phyloP scores from a whole-genome alignment of 2,113 vertebrate genomes.

The Genyomyrus donnyi region DNA sequence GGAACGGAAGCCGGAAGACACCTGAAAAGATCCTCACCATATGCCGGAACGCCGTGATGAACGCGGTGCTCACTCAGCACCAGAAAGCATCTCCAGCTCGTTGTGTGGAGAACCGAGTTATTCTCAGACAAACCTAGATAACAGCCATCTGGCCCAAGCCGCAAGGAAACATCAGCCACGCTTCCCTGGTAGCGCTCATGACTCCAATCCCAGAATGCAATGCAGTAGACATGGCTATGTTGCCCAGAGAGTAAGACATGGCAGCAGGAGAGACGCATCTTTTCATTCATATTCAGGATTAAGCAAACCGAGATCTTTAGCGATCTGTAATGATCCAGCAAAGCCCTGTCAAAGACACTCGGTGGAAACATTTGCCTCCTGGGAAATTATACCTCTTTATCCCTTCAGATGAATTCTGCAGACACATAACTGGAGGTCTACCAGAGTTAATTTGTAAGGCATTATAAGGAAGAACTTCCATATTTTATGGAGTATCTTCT shows the following conservation, averaged over 20 bases:
- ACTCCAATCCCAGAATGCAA: slow-evolving; percentile 10
- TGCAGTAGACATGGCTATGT: background rate
- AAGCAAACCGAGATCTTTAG: background rate
- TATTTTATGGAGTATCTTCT: background rate
- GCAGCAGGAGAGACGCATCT: background rate
- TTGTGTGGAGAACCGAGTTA: slow-evolving; percentile 26
- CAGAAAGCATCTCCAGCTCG: slow-evolving; percentile 27
- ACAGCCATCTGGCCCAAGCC: slow-evolving; percentile 45
- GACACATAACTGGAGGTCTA: background rate
- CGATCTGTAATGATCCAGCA: background rate
- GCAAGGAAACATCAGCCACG: slow-evolving; percentile 28
- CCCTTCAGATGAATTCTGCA: background rate
- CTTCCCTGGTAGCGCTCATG: background rate
- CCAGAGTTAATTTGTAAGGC: background rate
- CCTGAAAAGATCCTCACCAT: background rate
- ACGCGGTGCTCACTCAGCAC: slow-evolving; percentile 36
- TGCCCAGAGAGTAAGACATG: background rate
- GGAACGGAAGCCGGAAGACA: background rate
- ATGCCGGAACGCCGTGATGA: slow-evolving; percentile 25
- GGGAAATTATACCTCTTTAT: background rate
- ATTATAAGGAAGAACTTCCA: background rate
- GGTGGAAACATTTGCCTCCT: background rate
- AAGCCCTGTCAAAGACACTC: background rate
- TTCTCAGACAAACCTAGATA: slow-evolving; percentile 50
- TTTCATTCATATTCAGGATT: background rate